Conservation (phyloP, 2,113 vertebrate species). For the Engraulis encrasicolus region DNA sequence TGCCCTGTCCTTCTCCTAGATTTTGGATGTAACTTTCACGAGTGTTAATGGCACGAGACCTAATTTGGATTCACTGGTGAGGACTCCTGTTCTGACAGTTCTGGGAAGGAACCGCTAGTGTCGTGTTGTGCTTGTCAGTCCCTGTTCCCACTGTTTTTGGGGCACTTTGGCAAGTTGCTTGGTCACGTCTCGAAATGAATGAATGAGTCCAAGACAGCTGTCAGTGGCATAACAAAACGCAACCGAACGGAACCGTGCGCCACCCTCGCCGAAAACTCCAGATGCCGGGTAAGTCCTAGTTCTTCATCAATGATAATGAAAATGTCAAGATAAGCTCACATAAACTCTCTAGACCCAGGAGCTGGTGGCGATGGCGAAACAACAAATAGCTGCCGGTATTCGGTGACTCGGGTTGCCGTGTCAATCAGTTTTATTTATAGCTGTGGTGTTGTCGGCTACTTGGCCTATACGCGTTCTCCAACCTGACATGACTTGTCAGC, state of each 20-base stretch:
- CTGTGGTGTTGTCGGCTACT: not conserved
- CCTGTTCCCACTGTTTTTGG: not conserved
- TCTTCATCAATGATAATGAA: not conserved
- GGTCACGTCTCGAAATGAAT: not conserved
- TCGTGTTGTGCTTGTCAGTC: not conserved
- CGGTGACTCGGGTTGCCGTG: not conserved
- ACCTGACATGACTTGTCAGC: not conserved
- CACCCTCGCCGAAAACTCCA: not conserved
- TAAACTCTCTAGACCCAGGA: no score
- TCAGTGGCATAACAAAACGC: not conserved
- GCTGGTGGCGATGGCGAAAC: no score
- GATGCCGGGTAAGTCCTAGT: conserved; percentile 4
- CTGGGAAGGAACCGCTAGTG: not conserved
- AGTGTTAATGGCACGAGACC: not conserved
- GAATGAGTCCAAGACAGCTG: conserved; percentile 2
- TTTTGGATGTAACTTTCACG: not conserved
- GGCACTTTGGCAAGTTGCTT: not conserved
- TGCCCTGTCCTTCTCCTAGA: no score
- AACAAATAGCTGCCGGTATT: not conserved
- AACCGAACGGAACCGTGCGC: not conserved
- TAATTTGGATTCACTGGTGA: not conserved
- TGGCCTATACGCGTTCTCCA: not conserved
- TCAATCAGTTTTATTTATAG: conserved; percentile 21
- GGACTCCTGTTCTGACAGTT: not conserved
- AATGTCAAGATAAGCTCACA: not conserved